Percentiles rank a stretch among this genome's conserved stretches.
phyloP scores from a whole-genome alignment of 2,888 invertebrate genomes.

The Drosophila percnosoma region DNA sequence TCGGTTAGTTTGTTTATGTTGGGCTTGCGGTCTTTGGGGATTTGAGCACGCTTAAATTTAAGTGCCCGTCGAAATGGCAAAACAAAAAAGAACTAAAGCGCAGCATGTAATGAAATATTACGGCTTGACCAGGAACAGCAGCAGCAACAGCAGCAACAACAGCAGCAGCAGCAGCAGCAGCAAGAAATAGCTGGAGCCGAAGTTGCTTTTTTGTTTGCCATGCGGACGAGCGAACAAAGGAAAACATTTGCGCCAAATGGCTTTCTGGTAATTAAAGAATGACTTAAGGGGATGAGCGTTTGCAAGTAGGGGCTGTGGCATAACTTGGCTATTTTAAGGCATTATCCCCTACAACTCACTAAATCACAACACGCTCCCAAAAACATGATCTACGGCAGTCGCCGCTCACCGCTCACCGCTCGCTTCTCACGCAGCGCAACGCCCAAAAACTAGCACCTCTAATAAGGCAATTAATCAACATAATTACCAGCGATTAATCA shows the following conservation, averaged over 20 bases:
- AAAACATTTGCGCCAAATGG: slow-evolving; percentile 73
- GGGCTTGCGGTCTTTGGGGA: slow-evolving; percentile 80
- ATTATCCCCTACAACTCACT: slow-evolving; percentile 15
- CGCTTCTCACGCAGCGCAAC: slow-evolving; percentile 52
- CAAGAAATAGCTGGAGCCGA: slow-evolving; percentile 16
- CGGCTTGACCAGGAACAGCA: slow-evolving; percentile 56
- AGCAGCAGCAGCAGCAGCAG: slow-evolving; percentile 1
- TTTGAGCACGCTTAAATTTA: slow-evolving; percentile 83
- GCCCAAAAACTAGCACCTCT: slow-evolving; percentile 53
- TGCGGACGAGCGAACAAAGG: slow-evolving; percentile 56
- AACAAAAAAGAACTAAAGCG: slow-evolving; percentile 38
- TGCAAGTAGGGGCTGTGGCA: background rate
- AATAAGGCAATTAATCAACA: slow-evolving; percentile 81
- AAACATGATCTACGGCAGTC: slow-evolving; percentile 63
- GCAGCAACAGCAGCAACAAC: slow-evolving; percentile 4
- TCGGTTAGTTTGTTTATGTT: slow-evolving; percentile 81
- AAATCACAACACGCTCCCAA: slow-evolving; percentile 60
- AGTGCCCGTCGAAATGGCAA: slow-evolving; percentile 80
- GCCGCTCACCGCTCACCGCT: slow-evolving; percentile 16
- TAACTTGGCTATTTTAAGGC: slow-evolving; percentile 52
- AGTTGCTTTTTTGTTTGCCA: slow-evolving; percentile 48
- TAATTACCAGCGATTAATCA: slow-evolving; percentile 81
- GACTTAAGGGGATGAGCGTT: slow-evolving; percentile 16
- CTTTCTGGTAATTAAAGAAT: slow-evolving; percentile 72
- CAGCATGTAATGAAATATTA: slow-evolving; percentile 74